A percentile compares a stretch with the other conserved stretches of the same genome.
Conservation (phyloP, 2,888 invertebrate genomes). For the Lochmaea crataegi region DNA sequence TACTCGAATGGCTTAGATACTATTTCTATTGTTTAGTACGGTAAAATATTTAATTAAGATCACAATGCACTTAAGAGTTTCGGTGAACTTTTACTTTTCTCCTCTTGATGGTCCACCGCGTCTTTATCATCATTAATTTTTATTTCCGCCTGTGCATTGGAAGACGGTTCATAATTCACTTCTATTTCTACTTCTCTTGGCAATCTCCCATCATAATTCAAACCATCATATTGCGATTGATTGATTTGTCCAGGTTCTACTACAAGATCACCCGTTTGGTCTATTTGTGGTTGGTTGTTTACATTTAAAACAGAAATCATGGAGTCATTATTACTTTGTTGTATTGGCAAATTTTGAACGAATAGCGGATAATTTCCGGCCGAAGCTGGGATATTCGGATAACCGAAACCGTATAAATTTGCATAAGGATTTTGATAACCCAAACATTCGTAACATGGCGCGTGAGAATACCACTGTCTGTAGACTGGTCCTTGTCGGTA, state of each 20-base stretch:
- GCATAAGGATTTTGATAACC: slow-evolving; percentile 33
- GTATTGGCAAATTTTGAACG: background rate
- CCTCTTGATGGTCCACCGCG: background rate
- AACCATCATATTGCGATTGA: background rate
- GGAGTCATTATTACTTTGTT: background rate
- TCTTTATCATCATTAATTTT: slow-evolving; percentile 34
- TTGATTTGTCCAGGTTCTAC: slow-evolving; percentile 4
- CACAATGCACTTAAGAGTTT: no score
- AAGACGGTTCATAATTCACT: slow-evolving; percentile 37
- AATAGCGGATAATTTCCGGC: background rate
- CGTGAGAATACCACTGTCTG: slow-evolving; percentile 51
- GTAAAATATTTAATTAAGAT: no score
- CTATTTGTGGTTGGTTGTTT: background rate
- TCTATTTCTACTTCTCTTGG: slow-evolving; percentile 43
- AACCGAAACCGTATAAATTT: background rate
- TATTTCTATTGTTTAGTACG: no score
- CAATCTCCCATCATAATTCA: slow-evolving; percentile 13
- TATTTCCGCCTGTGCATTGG: slow-evolving; percentile 40
- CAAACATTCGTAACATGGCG: slow-evolving; percentile 42
- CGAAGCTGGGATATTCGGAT: background rate
- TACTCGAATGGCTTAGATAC: no score
- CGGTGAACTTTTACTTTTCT: background rate
- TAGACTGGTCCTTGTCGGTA: slow-evolving; percentile 60
- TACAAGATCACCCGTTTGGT: background rate
- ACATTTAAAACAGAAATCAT: background rate